Evolutionary conservation across 2,113 vertebrate genomes (phyloP), one percentile per base, ranked within the genome.

Genomic region (Osmerus eperlanus): DNA sequence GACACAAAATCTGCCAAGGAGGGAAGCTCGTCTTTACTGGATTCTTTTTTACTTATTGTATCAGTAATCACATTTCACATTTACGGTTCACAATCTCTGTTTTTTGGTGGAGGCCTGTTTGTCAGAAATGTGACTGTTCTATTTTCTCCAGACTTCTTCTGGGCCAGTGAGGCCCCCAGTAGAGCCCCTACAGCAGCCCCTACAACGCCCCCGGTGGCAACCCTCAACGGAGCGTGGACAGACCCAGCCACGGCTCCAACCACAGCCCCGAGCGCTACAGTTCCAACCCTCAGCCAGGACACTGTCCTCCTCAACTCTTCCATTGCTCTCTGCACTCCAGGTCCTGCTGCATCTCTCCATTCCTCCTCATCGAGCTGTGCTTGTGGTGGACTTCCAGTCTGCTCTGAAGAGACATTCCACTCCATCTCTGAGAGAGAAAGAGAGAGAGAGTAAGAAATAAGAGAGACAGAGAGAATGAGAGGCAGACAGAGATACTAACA

Each of bases 131-230:
- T 59, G 68, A 23, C 21, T 67, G 3, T 55, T 47, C 55, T 25
- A 51, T 12, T 70, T 58, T 53, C 19, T 67, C 15, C 54, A 19
- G 29, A 11, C 6, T 25, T 12, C 9, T 51, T 16, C 51, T 69
- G 41, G 78, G 68, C 19, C 65, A 79, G 74, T 19, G 76, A 77
- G 21, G 32, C 68, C 25, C 72, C 77, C 73, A 84, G 67, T 23
- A 81, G 65, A 41, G 75, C 68, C 21, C 83, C 85, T 14, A 71
- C 74, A 52, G 72, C 75, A 36, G 77, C 80, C 52, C 76, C 75
- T 1, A 76, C 69, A 61, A 74, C 80, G 66, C 76, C 74, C 41
- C 68, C 75, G 61, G 25, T 13, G 7, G 61, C 41, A 25, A 29
- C 14, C 62, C 36, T 62, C 21, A 36, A 56, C 25, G 78, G 78